phyloP scores from a whole-genome alignment of 2,888 invertebrate genomes.

The Eurytoma californica region DNA sequence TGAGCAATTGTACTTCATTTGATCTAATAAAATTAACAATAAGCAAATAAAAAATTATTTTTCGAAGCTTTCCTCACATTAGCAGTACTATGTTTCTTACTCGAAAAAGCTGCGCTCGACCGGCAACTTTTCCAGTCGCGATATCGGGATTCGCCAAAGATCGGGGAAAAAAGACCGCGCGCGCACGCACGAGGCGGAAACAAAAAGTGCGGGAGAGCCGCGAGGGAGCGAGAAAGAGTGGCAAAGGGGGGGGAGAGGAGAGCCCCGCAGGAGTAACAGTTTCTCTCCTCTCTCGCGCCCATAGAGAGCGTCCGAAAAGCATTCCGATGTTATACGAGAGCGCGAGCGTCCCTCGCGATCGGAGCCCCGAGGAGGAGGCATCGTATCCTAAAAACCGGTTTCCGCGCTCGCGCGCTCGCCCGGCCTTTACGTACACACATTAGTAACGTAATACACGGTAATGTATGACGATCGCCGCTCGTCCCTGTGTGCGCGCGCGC shows the following conservation, averaged over 20 bases:
- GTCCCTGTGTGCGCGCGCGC: not conserved
- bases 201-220: too few relatives aligned
- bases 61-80: too few relatives aligned
- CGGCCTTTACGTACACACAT: constrained; percentile 51
- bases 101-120: too few relatives aligned
- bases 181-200: too few relatives aligned
- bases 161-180: not conserved
- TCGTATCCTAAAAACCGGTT: constrained; percentile 54
- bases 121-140: too few relatives aligned
- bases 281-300: constrained; percentile 27
- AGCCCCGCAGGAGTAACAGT: constrained; percentile 46
- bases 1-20: too few relatives aligned
- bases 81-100: too few relatives aligned
- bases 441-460: constrained; percentile 56
- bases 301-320: too few relatives aligned
- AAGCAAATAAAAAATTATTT: too few relatives aligned
- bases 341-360: constrained; percentile 9
- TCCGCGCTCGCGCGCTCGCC: constrained; percentile 8
- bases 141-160: not conserved
- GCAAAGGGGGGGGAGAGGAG: constrained; percentile 57
- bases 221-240: constrained; percentile 1
- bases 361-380: constrained; percentile 50
- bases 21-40: too few relatives aligned
- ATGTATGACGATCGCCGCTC: constrained; percentile 49
- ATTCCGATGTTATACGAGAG: too few relatives aligned